phyloP scores from a whole-genome alignment of 2,888 invertebrate species.

The Plagiodera versicolora region DNA sequence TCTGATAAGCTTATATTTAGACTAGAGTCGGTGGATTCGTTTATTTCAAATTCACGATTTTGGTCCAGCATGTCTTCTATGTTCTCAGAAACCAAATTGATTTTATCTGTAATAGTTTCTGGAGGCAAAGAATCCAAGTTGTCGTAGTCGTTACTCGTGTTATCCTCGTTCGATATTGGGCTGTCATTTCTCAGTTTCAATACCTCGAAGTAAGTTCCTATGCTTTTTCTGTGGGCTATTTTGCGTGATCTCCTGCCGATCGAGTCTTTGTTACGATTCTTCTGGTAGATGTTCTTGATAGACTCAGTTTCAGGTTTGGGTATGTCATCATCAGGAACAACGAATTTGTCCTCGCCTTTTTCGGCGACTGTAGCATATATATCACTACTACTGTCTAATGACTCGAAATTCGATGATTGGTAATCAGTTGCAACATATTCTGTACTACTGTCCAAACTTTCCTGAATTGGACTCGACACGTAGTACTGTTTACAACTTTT shows the following conservation, averaged over 20 bases:
- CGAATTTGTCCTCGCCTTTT: conserved; percentile 44
- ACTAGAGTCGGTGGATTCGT: conserved; percentile 57
- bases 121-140: conserved; percentile 49
- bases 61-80: conserved; percentile 59
- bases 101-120: conserved; percentile 62
- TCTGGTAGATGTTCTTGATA: conserved; percentile 41
- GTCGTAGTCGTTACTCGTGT: conserved; percentile 57
- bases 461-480: conserved; percentile 43
- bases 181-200: conserved; percentile 53
- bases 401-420: conserved; percentile 52
- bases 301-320: conserved; percentile 36
- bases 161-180: conserved; percentile 59
- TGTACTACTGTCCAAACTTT: conserved; percentile 52
- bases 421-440: conserved; percentile 52
- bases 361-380: conserved; percentile 51
- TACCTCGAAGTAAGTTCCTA: conserved; percentile 53
- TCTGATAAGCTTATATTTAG: conserved; percentile 62
- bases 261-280: conserved; percentile 48
- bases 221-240: conserved; percentile 48
- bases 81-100: conserved; percentile 60
- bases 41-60: conserved; percentile 49
- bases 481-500: conserved; percentile 53
- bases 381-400: conserved; percentile 53
- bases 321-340: conserved; percentile 32
- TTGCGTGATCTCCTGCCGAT: conserved; percentile 43